Conservation (phyloP, 2,888 invertebrate species). For the Hirtodrosophila confusa region DNA sequence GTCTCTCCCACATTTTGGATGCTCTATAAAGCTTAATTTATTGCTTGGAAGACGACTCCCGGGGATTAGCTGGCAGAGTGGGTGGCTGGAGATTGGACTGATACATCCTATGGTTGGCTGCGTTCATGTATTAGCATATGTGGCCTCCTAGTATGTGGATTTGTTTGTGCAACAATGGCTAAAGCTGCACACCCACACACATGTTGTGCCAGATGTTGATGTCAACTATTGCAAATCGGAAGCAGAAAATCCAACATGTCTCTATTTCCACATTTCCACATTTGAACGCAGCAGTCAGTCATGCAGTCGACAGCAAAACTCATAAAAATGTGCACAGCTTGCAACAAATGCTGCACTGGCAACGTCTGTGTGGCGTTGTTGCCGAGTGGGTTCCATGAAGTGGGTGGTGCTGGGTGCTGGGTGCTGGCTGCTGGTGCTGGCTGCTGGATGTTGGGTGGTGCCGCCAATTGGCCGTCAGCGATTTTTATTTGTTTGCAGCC, state of each 20-base stretch:
- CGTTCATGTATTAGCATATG: conserved; percentile 74
- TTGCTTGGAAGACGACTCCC: conserved; percentile 20
- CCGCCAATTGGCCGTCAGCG: conserved; percentile 66
- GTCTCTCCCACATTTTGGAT: too few species aligned
- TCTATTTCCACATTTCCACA: conserved; percentile 64
- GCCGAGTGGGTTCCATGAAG: conserved; percentile 23
- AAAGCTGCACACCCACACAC: conserved; percentile 36
- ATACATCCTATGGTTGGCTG: conserved; percentile 55
- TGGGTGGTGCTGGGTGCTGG: conserved; percentile 17
- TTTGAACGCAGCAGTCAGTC: conserved; percentile 59
- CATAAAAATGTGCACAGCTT: conserved; percentile 76
- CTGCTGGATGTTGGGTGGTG: conserved; percentile 11
- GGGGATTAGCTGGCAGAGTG: conserved; percentile 75
- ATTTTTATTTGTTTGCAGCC: conserved; percentile 60
- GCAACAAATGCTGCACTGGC: conserved; percentile 65
- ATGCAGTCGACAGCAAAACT: conserved; percentile 57
- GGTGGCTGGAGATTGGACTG: conserved; percentile 13
- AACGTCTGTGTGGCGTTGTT: conserved; percentile 36
- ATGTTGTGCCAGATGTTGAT: conserved; percentile 49
- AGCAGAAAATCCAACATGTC: conserved; percentile 77
- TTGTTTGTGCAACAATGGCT: conserved; percentile 67
- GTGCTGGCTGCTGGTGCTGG: conserved; percentile 10
- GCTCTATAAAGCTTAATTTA: conserved; percentile 19
- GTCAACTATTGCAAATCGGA: conserved; percentile 73
- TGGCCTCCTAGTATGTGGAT: conserved; percentile 39